phyloP scores from a whole-genome alignment of 2,797 vertebrate genomes.

The Microctenopoma lineatum region DNA sequence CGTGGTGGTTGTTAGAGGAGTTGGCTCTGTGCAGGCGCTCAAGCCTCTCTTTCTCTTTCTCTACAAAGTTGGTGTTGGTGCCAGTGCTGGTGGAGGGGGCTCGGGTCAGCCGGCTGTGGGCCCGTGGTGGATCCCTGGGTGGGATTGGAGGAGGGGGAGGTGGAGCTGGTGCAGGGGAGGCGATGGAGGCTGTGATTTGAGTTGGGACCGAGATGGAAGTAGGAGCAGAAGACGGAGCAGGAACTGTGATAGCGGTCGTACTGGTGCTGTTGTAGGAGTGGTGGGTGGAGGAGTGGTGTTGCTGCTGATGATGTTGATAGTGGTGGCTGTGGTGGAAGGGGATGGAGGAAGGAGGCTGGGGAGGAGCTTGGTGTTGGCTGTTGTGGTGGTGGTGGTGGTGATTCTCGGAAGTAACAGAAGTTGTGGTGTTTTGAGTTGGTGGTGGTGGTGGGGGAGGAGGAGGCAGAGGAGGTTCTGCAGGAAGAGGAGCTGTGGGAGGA shows the following conservation, averaged over 20 bases:
- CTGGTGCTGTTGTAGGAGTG: constrained; percentile 68
- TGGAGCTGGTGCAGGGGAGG: constrained; percentile 55
- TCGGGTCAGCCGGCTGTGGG: constrained; percentile 85
- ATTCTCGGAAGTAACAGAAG: constrained; percentile 57
- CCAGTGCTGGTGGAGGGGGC: constrained; percentile 84
- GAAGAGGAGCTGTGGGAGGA: constrained; percentile 54
- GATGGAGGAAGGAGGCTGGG: constrained; percentile 61
- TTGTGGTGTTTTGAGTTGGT: constrained; percentile 40
- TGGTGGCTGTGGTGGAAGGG: constrained; percentile 65
- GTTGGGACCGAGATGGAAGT: constrained; percentile 56
- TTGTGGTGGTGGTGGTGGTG: constrained; percentile 61
- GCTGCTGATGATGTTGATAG: constrained; percentile 53
- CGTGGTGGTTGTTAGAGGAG: constrained; percentile 75
- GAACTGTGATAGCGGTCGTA: constrained; percentile 26
- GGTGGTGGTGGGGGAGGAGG: constrained; percentile 74
- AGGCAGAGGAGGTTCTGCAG: constrained; percentile 71
- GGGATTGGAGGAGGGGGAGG: constrained; percentile 74
- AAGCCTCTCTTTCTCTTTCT: constrained; percentile 82
- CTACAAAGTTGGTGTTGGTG: constrained; percentile 86
- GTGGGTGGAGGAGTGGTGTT: constrained; percentile 54
- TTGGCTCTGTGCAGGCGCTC: constrained; percentile 83
- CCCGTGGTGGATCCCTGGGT: constrained; percentile 77
- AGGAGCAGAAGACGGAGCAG: constrained; percentile 28
- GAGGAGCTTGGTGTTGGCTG: constrained; percentile 61
- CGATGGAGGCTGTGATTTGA: constrained; percentile 52